Conservation (phyloP, 2,113 vertebrate species). For the Ellobius talpinus region DNA sequence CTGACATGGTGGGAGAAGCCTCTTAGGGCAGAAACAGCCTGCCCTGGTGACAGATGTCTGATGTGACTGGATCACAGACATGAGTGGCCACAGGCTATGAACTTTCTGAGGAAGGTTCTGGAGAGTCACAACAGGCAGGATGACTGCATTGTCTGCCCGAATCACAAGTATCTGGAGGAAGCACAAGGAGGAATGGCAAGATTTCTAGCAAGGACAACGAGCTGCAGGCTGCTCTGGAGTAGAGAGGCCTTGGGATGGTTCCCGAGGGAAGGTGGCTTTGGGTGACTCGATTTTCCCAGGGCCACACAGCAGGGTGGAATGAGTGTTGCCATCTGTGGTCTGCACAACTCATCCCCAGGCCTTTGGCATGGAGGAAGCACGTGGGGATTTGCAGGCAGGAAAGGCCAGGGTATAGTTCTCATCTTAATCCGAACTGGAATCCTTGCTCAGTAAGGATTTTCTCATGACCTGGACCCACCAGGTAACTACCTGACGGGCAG, state of each 20-base stretch:
- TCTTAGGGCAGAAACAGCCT: not conserved
- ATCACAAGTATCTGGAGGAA: not conserved
- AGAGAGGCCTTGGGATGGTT: not conserved
- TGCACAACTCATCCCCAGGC: not conserved
- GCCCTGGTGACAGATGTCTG: not conserved
- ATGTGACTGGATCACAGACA: not conserved
- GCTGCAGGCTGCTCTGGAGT: not conserved
- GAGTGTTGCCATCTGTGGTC: not conserved
- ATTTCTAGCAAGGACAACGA: not conserved
- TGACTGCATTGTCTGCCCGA: not conserved
- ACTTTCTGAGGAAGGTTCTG: not conserved
- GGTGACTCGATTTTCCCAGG: conserved; percentile 27
- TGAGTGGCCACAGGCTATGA: not conserved
- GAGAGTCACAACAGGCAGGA: not conserved
- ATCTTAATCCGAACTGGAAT: not conserved
- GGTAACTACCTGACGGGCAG: not conserved
- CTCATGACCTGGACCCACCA: not conserved
- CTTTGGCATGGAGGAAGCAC: not conserved
- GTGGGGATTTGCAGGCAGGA: not conserved
- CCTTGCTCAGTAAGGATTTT: not conserved
- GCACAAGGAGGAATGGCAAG: not conserved
- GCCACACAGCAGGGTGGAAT: not conserved
- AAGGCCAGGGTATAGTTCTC: not conserved
- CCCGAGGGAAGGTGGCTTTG: not conserved
- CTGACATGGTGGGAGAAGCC: not conserved